Percentiles rank a stretch among this genome's conserved stretches.
These are phyloP conservation scores for Oreochromis aureus DNA, from an alignment of 2,113 vertebrate species.

Conservation along the genomic window DNA sequence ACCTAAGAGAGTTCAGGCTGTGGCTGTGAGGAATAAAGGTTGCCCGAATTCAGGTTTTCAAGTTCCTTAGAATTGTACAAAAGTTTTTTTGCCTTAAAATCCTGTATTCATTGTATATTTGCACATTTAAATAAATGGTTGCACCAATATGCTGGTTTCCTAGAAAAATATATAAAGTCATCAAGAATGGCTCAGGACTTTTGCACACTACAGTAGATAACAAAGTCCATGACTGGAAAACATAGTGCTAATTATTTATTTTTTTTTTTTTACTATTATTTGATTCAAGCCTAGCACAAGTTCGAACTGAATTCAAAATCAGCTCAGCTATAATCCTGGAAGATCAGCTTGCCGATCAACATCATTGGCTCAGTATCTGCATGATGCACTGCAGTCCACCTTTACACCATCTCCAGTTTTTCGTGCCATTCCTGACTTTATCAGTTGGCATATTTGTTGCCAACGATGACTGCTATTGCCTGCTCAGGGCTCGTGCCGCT, in stretches of 20 bases:
- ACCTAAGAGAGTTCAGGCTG: background rate
- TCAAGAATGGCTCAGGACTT: background rate
- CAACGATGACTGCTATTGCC: background rate
- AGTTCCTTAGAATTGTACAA: background rate
- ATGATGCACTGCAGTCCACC: background rate
- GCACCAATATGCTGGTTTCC: background rate
- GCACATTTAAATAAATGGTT: background rate
- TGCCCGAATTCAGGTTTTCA: background rate
- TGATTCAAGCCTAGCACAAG: background rate
- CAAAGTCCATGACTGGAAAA: background rate
- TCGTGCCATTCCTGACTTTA: background rate
- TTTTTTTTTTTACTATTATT: background rate
- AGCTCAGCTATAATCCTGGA: background rate
- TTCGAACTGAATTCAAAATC: background rate
- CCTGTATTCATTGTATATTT: background rate
- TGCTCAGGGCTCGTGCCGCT: rapidly evolving
- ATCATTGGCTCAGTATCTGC: background rate
- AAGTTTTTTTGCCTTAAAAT: background rate
- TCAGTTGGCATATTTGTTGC: background rate
- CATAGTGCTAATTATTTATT: background rate
- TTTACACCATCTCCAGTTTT: background rate
- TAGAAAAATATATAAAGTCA: background rate
- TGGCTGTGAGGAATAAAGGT: background rate
- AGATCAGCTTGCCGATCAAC: background rate
- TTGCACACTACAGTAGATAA: background rate